Evolutionary conservation across 2,888 invertebrate genomes (phyloP).

Genomic region (Lobophora halterata): DNA sequence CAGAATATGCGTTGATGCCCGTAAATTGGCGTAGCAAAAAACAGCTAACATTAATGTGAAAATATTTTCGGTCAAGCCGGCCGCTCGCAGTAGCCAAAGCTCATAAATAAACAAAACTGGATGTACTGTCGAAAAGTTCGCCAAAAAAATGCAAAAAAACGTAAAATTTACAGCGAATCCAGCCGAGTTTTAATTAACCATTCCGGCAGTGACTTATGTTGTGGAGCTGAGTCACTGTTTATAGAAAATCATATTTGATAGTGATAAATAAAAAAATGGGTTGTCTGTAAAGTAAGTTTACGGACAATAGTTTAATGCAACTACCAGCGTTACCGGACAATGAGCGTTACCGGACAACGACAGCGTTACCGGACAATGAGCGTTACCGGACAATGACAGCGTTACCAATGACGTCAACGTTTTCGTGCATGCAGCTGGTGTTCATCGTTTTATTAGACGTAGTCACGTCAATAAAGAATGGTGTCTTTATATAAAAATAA

Average conservation of each 20-base stretch:
- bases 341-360: too few relatives aligned
- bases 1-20: conserved; percentile 41
- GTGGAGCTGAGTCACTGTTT: conserved; percentile 19
- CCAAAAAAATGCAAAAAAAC: conserved; percentile 63
- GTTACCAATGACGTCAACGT: too few relatives aligned
- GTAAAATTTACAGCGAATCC: conserved; percentile 74
- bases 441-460: too few relatives aligned
- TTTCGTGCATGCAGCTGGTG: too few relatives aligned
- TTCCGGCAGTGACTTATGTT: conserved; percentile 45
- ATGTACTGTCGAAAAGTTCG: conserved; percentile 75
- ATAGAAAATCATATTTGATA: conserved; percentile 14
- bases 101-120: conserved; percentile 79
- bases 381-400: too few relatives aligned
- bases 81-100: conserved; percentile 67
- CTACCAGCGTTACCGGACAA: too few relatives aligned
- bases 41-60: conserved; percentile 59
- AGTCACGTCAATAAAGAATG: too few relatives aligned
- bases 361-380: too few relatives aligned
- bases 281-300: too few relatives aligned
- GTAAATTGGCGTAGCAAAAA: conserved; percentile 63
- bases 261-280: conserved; percentile 5
- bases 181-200: conserved; percentile 76
- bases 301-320: too few relatives aligned
- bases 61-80: conserved; percentile 66
- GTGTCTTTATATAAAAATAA: too few relatives aligned